Conservation (phyloP, 2,888 invertebrate genomes). For the Malthinus flaveolus region DNA sequence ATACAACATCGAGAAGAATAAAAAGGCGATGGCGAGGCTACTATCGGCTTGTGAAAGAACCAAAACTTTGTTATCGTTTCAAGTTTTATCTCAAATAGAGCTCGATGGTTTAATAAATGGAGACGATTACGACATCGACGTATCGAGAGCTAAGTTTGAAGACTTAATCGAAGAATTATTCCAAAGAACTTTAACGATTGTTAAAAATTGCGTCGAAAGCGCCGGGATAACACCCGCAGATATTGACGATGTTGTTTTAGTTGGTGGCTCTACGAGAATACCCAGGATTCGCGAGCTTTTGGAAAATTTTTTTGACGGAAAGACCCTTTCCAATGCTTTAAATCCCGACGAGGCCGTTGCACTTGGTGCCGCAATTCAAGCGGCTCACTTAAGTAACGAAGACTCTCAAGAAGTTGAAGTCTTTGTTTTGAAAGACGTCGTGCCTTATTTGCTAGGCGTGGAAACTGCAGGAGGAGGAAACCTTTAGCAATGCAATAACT, state of each 20-base stretch:
- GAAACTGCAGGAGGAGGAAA: slow-evolving; percentile 85
- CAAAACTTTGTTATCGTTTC: not conserved
- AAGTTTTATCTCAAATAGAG: slow-evolving; percentile 63
- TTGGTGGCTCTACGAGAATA: slow-evolving; percentile 92
- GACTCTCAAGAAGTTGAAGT: slow-evolving; percentile 1
- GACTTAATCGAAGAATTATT: slow-evolving; percentile 90
- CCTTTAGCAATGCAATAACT: too few relatives aligned
- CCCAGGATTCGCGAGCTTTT: slow-evolving; percentile 92
- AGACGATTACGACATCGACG: slow-evolving; percentile 86
- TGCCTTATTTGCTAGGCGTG: slow-evolving; percentile 82
- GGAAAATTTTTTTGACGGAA: slow-evolving; percentile 81
- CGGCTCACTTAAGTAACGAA: slow-evolving; percentile 71
- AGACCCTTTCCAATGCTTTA: slow-evolving; percentile 89
- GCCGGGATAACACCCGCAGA: slow-evolving; percentile 88
- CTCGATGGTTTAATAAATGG: slow-evolving; percentile 89
- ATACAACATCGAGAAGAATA: not conserved
- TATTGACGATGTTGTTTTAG: slow-evolving; percentile 82
- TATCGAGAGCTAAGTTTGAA: slow-evolving; percentile 90
- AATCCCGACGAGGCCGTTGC: slow-evolving; percentile 95
- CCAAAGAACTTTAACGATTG: slow-evolving; percentile 51
- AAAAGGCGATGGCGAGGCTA: not conserved
- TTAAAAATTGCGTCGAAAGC: slow-evolving; percentile 88
- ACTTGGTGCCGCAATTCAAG: slow-evolving; percentile 91
- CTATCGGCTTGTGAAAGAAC: slow-evolving; percentile 1
- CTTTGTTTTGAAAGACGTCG: slow-evolving; percentile 77